Evolutionary conservation across 64 coral and sea anemone species (phyloP), one percentile per base, ranked within the genome.

Genomic region (Montipora sp.): DNA sequence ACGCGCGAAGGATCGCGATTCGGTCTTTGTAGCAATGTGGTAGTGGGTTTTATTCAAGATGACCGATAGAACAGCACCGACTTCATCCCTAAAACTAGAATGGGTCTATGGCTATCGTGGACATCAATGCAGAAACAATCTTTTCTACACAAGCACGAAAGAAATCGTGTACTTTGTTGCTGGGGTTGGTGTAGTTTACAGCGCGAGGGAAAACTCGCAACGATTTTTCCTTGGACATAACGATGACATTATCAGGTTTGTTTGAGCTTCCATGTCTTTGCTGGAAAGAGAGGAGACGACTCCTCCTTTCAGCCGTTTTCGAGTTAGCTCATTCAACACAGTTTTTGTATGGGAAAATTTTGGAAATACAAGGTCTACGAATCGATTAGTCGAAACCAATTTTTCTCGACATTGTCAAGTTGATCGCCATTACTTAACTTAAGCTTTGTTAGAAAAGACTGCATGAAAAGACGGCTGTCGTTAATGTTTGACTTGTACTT

Each of bases 211-310:
- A 20, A 99, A 94, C 59, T 80, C 94, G 2, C 98, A 99, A 44
- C 90, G 93, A 76, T 99, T 99, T 77, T 99, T 99, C 69, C 80
- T 99, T 60, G 98, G 98, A 1, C 98, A 99, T 67, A 89, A 99
- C 83, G 98, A 99, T 82, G 98, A 99, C 47, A 99, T 99, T 78
- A 99, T 99, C 77, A 99, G 98, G 98, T 99, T 95, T 79, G 90
- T 65, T 27, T 1, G 18, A 72, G 3, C 12, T 14, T 72, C 15
- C 48, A 6, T 57, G 53, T 57, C 6, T 57, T 57, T 57, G 13
- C 9, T 69, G 5, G 9, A 12, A 11, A 2, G 2, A 48, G 36
- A 77, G 60, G 21, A 18, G 45, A 49, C n/a, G n/a, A 84, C 45
- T 47, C 1, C 27, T 15, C 5, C 45, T 47, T 72, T 71, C 0